Evolutionary conservation across 2,797 vertebrate genomes (phyloP).

Genomic region (Xenentodon cancila): DNA sequence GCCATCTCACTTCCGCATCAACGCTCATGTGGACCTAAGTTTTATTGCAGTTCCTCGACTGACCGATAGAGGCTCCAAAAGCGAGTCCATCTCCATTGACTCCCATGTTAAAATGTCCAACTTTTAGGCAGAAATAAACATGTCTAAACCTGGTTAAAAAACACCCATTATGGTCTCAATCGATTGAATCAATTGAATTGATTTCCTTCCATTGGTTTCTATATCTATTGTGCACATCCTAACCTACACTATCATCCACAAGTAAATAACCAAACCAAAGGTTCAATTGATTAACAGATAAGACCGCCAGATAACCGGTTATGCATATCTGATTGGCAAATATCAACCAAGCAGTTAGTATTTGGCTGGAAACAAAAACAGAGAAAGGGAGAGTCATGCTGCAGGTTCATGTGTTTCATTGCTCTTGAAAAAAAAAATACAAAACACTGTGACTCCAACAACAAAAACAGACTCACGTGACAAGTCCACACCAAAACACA

Average conservation of each 20-base stretch:
- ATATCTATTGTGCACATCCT: conserved; percentile 17
- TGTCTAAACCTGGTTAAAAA: no score
- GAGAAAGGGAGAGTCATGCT: conserved; percentile 39
- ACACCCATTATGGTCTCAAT: no score
- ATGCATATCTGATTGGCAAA: conserved; percentile 67
- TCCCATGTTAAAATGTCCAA: no score
- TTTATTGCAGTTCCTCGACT: no score
- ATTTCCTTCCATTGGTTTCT: neutral
- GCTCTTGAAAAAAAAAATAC: conserved; percentile 60
- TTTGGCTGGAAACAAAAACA: conserved; percentile 45
- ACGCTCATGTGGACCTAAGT: no score
- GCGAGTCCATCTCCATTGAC: no score
- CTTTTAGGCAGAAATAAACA: no score
- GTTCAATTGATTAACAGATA: conserved; percentile 35
- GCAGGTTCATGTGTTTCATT: conserved; percentile 59
- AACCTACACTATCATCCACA: conserved; percentile 33
- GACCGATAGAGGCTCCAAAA: no score
- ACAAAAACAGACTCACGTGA: conserved; percentile 58
- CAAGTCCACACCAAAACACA: conserved; percentile 58
- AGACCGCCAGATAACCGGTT: conserved; percentile 54
- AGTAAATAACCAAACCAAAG: conserved; percentile 53
- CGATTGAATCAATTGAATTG: no score
- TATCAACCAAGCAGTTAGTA: conserved; percentile 47
- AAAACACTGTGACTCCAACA: conserved; percentile 50
- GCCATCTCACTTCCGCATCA: no score